Evolutionary conservation across 2,888 invertebrate species (phyloP), one percentile per base, ranked within the genome.

Genomic region (Polyommatus iphigenia): DNA sequence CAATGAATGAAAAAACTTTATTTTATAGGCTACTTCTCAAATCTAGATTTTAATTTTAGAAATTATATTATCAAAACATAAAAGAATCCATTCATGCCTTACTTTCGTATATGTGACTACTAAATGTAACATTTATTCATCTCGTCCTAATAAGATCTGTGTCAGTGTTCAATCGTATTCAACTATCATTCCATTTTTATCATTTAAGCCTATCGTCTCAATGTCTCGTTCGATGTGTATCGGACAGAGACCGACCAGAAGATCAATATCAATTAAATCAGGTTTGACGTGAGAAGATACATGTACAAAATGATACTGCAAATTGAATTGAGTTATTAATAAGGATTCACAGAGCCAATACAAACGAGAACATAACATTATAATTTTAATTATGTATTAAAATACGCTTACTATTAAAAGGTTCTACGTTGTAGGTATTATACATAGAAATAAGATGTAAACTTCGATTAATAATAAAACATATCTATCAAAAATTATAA

Each of bases 191-290:
- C 72, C 41, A 72, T 20, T 41, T 72, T 72, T 72, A 67, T 29
- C 41, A 72, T 72, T 72, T 41, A 72, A 72, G 72, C 72, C 41
- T 72, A 72, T 72, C 72, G 20, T 72, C 20, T 72, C 36, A 72
- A 41, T 24, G 72, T 72, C 71, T 32, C 62, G 18, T 32, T 15
- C 29, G 29, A 67, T 67, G 29, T 67, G 67, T 67, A 32, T 67
- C 29, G 29, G 67, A 15, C 67, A 18, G 29, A 29, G 67, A 29
- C 18, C 67, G 32, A 67, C 13, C 67, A 67, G 67, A 67, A 67
- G 67, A 67, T 67, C 67, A 32, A 32, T 67, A 67, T 67, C 67
- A 67, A 67, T 67, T 67, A 67, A 67, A 67, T 67, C 67, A 67
- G 29, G 67, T 67, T 29, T 67, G 67, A 67, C 15, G 67, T 67